Conservation (phyloP, 2,888 invertebrate species). For the Plebejus anna region DNA sequence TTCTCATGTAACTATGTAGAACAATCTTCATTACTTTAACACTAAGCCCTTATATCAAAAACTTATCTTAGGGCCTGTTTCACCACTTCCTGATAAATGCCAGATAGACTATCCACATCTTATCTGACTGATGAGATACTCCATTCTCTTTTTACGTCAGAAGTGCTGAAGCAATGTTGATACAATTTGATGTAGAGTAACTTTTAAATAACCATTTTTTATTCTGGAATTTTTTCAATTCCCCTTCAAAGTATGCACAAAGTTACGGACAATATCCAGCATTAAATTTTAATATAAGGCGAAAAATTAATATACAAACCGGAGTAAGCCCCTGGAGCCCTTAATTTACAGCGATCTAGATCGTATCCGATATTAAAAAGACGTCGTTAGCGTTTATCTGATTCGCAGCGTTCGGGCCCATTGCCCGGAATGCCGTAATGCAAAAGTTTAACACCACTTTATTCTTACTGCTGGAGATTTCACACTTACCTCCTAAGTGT, state of each 20-base stretch:
- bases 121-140: too few species aligned
- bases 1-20: too few species aligned
- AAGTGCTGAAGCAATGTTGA: too few species aligned
- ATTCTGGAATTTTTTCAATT: background rate
- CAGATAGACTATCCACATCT: too few species aligned
- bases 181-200: too few species aligned
- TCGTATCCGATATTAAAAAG: constrained; percentile 11
- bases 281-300: background rate
- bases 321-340: background rate
- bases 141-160: too few species aligned
- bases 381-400: constrained; percentile 6
- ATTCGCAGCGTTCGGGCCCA: background rate
- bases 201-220: too few species aligned
- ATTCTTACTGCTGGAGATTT: constrained; percentile 13
- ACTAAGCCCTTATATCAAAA: too few species aligned
- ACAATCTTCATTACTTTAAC: too few species aligned
- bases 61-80: too few species aligned
- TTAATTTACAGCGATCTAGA: background rate
- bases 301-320: background rate
- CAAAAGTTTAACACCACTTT: constrained; percentile 13
- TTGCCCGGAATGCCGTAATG: background rate
- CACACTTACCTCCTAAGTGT: constrained; percentile 23
- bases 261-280: background rate
- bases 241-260: background rate
- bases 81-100: too few species aligned